Base-by-base conservation (phyloP, 2,113 vertebrate species). In the Megalops atlanticus region DNA sequence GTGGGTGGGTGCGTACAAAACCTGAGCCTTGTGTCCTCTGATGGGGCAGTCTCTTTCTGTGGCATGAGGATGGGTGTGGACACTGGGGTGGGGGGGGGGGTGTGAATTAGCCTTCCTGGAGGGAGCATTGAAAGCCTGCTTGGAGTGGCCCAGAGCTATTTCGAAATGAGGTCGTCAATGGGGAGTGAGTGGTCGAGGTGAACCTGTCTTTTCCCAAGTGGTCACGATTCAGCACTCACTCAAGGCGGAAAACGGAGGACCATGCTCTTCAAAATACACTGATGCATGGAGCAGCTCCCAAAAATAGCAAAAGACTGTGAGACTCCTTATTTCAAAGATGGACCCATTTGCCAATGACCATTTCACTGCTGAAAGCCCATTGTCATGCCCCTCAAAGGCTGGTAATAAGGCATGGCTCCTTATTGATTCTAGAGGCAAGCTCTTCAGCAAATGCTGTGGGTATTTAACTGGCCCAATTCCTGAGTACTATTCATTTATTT, bases 91-190 rank as follows among this genome's bases (percentile, higher is more conserved):
- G 64, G 27, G 27, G 68, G 39, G 10, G 40, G 21, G 47, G 49
- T 18, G 70, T 76, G 80, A 76, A 76, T 69, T 49, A 74, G 40
- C 31, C 75, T 68, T 40, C 68, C 70, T 77, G 45, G 75, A 41
- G 58, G 40, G 36, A 2, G 68, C 35, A 40, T 16, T 77, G 64
- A 82, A 77, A 70, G 41, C 35, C 40, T 27, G 12, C 39, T 78
- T 36, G 70, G 43, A 82, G n/a, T 76, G 68, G 75, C 69, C 43
- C n/a, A 77, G 75, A 77, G 58, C 81, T 82, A 68, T 36, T 70
- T 41, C 18, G 18, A 15, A 74, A 81, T 76, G 31, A 21, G 43
- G 35, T 73, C 24, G 35, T 80, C 69, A 73, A 73, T 70, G 72
- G 79, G 21, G 79, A 35, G 79, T 33, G 18, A 64, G 58, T 15